Base-by-base conservation (phyloP, 1,140 invertebrate species). In the Ips nitidus region DNA sequence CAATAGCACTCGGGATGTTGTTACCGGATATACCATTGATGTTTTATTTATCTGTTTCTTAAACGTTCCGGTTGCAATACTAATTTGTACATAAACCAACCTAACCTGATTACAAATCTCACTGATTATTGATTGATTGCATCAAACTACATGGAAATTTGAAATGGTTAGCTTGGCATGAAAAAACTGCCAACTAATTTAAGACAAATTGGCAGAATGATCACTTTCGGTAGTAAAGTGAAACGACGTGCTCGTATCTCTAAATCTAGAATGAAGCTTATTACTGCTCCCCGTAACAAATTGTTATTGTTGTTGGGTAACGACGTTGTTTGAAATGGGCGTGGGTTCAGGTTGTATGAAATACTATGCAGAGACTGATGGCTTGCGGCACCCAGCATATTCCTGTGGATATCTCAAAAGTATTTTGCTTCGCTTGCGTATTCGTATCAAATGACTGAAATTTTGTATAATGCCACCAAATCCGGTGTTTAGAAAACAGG, bases 251-350 rank as follows among this genome's bases (percentile, higher is more conserved):
- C 50, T 7, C n/a, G 41, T 61, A 69, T 60, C 57, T 69, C 52
- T 40, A 57, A 42, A 69, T 69, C 67, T 69, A 43, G 53, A 62
- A 66, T 75, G 76, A 72, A 71, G 76, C 75, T 80, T 80, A 78
- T 80, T 79, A 79, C 73, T 58, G 71, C 64, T 63, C 71, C 69
- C 75, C 75, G 76, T 79, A 80, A 80, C 79, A 80, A 80, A 80
- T 80, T 79, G 79, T 79, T 80, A 80, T 80, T 80, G 77, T 79
- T 77, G 79, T 76, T 79, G 75, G 77, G 77, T 79, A 80, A 79
- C 79, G 77, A 78, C 73, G 78, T 78, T 77, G 76, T 77, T 78
- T 75, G 75, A 75, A 77, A 75, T 79, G 73, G 78, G 79, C 78
- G 79, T 78, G 76, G 69, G 74, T 71, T 73, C 61, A 1, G 50